Conservation (phyloP, 2,888 invertebrate species). For the Lithophane ornitopus region DNA sequence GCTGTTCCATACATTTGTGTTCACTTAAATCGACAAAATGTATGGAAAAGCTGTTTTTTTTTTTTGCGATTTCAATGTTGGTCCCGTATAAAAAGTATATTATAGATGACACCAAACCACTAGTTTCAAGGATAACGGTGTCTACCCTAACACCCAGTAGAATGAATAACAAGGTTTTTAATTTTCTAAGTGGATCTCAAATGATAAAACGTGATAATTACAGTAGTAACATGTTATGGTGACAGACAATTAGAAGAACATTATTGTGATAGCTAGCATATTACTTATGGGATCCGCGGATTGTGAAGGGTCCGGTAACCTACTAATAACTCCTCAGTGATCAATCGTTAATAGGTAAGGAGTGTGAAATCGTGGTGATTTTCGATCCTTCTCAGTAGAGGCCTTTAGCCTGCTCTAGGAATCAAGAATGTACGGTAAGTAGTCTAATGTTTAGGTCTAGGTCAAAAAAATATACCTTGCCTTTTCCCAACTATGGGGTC, state of each 20-base stretch:
- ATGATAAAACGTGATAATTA: background rate
- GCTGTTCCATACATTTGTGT: too few species aligned
- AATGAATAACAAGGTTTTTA: slow-evolving; percentile 6
- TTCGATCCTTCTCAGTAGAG: background rate
- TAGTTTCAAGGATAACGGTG: too few species aligned
- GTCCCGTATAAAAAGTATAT: too few species aligned
- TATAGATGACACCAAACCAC: too few species aligned
- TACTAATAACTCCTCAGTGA: background rate
- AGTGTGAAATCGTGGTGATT: too few species aligned
- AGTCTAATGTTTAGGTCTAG: background rate
- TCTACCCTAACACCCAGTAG: too few species aligned
- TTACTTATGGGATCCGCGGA: background rate
- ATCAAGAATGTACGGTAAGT: background rate
- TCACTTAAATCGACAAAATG: too few species aligned
- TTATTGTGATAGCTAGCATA: background rate
- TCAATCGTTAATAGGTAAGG: background rate
- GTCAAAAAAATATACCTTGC: background rate
- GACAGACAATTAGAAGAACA: background rate
- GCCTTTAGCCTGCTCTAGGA: background rate
- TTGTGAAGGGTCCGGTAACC: background rate
- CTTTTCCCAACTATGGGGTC: too few species aligned
- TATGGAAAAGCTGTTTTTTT: too few species aligned
- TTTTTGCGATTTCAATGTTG: too few species aligned
- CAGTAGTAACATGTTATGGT: background rate
- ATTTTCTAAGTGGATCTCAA: background rate